phyloP scores from a whole-genome alignment of 2,888 invertebrate genomes.

The Pegoplata infirma region DNA sequence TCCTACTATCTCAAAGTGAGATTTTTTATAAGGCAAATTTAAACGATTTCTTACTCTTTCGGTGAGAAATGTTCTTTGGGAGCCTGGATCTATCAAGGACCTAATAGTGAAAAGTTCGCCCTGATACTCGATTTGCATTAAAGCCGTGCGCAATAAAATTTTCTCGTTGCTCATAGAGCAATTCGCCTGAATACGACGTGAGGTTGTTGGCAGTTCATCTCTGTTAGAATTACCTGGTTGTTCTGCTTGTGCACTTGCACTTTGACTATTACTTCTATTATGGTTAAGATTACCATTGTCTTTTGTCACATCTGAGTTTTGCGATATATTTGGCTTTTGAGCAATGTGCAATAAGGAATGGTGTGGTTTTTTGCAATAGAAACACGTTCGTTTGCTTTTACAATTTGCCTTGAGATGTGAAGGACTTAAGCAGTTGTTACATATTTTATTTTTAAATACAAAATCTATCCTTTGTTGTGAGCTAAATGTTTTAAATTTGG shows the following conservation, averaged over 20 bases:
- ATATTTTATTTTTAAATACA: not conserved
- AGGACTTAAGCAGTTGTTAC: not conserved
- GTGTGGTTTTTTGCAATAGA: not conserved
- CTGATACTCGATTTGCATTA: slow-evolving; percentile 15
- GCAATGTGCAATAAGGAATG: not conserved
- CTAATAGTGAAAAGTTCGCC: slow-evolving; percentile 8
- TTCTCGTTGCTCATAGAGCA: not conserved
- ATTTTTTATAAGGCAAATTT: not conserved
- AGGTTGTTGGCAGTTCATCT: not conserved
- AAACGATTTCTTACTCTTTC: slow-evolving; percentile 1
- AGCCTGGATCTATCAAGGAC: slow-evolving; percentile 19
- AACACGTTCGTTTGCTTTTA: not conserved
- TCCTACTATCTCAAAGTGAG: slow-evolving; percentile 17
- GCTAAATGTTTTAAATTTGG: not conserved
- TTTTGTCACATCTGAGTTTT: no score
- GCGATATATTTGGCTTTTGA: no score
- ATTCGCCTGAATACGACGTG: not conserved
- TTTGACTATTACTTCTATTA: no score
- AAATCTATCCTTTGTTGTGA: not conserved
- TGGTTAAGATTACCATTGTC: no score
- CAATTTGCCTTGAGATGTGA: not conserved
- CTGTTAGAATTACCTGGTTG: not conserved
- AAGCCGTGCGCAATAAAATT: not conserved
- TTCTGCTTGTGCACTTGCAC: no score
- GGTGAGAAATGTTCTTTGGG: no score